Evolutionary conservation across 2,113 vertebrate species (phyloP), one percentile per base, ranked within the genome.

Genomic region (Ophiodon elongatus): DNA sequence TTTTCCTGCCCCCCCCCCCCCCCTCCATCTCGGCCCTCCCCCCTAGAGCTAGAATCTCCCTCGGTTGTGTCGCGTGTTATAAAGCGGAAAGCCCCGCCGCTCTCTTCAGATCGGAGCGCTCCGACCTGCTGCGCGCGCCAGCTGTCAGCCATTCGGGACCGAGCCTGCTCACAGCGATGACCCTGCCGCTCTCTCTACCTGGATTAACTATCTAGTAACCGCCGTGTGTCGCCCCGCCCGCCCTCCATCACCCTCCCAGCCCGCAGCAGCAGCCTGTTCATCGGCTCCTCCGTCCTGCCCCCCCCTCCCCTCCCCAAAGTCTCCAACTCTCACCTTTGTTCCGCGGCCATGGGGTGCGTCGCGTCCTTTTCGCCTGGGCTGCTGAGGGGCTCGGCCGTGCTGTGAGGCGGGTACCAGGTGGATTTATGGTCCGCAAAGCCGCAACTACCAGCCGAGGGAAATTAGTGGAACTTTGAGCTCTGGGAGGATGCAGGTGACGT

Each of bases 401-500:
- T 95, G 94, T 97, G 95, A 97, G 96, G 95, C 94, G 94, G 96
- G 96, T 95, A 95, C 29, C 29, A 33, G 94, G 95, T 97, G 98
- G 97, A 98, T 98, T 96, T 99, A 98, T 99, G 97, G 91, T 96
- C 96, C 94, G 95, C 94, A 94, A 92, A 95, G 94, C 96, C 95
- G 94, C 96, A 91, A 93, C 93, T 95, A 92, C 87, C 93, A 96
- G 93, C 94, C 92, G 93, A 96, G 94, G 97, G 96, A 95, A 93
- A 94, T 91, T 94, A 90, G 95, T 88, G 96, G 96, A 97, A 97
- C 96, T 98, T 97, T 97, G 96, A 95, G 88, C 96, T 93, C 96
- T 85, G 93, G 95, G 96, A 98, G 96, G 96, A 99, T 99, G 98
- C 97, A 95, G 96, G 94, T 96, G 95, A 96, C 96, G 92, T 95